A percentile compares a stretch with the other conserved stretches of the same genome.
phyloP scores from a whole-genome alignment of 2,113 vertebrate species.

The Takifugu bimaculatus region DNA sequence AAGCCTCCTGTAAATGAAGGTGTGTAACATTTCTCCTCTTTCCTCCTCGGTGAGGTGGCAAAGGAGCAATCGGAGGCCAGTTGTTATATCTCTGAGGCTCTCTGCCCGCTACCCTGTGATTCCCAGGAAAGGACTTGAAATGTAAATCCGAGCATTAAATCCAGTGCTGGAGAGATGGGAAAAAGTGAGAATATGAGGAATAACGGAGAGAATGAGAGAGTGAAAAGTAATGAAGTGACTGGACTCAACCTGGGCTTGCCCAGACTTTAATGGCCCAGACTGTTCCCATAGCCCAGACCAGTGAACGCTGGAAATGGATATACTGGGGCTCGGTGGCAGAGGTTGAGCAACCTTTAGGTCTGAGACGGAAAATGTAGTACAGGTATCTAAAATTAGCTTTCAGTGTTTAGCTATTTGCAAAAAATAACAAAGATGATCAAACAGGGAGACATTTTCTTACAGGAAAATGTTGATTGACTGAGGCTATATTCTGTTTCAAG shows the following conservation, averaged over 20 bases:
- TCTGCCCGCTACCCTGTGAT: conserved; percentile 35
- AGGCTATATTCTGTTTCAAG: too few relatives aligned
- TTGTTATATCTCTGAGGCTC: conserved; percentile 46
- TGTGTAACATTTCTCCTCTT: conserved; percentile 40
- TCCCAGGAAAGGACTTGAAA: conserved; percentile 62
- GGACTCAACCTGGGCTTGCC: conserved; percentile 45
- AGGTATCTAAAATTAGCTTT: too few relatives aligned
- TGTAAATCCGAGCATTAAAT: conserved; percentile 39
- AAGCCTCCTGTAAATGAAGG: conserved; percentile 10
- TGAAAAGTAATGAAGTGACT: conserved; percentile 60
- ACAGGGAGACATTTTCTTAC: too few relatives aligned
- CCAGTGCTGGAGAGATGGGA: not conserved
- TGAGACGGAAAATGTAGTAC: conserved; percentile 1
- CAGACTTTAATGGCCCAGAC: conserved; percentile 64
- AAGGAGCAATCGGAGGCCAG: conserved; percentile 39
- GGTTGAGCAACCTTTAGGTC: not conserved
- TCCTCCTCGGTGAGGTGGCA: conserved; percentile 26
- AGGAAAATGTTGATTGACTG: too few relatives aligned
- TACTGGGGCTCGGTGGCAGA: conserved; percentile 21
- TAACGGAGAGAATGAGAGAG: conserved; percentile 27
- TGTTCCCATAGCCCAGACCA: conserved; percentile 58
- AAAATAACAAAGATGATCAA: too few relatives aligned
- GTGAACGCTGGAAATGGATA: conserved; percentile 53
- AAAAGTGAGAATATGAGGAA: conserved; percentile 14
- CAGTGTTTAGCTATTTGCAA: too few relatives aligned